Evolutionary conservation across 2,797 vertebrate species (phyloP), one percentile per base, ranked within the genome.

Genomic region (Epinephelus coioides): DNA sequence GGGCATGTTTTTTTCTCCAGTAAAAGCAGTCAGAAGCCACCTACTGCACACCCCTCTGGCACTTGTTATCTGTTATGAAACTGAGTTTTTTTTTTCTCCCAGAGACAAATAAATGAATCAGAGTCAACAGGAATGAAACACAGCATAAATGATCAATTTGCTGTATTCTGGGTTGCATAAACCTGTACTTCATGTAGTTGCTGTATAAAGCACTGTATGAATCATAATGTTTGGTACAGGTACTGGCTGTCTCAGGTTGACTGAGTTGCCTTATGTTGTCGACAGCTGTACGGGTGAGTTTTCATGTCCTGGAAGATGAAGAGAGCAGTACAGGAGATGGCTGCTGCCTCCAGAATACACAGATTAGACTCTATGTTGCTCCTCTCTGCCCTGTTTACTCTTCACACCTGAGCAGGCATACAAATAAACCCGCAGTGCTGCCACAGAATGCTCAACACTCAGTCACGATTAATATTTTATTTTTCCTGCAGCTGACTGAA

Each of bases 381-480:
- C 46, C 25, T 83, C 70, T 88, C 84, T 71, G 78, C 78, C 81
- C 83, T 81, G 88, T 94, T 89, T 87, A 89, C 81, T 86, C 84
- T 78, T 82, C 82, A 90, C 87, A 94, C 90, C 90, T 86, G 85
- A 87, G 81, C 77, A 80, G 71, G 85, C 90, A 59, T 73, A 91
- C 91, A 92, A 90, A 94, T 89, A 91, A 92, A 91, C 76, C 85
- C 46, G 83, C 49, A 68, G 73, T 64, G 77, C 85, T 76, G 74
- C 87, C 73, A 73, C 84, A 69, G 81, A 90, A 91, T 46, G 85
- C 76, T 87, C 82, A 83, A 78, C 76, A 27, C 79, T 88, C 40
- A 43, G 40, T 43, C 76, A 49, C 64, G 68, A 92, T 95, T 88
- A 93, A 95, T 95, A 95, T 95, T 93, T 89, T 1, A 94, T 93